These are phyloP conservation scores for Oryzias dopingdopingensis DNA, from an alignment of 2,797 vertebrate genomes.

Conservation along the genomic window DNA sequence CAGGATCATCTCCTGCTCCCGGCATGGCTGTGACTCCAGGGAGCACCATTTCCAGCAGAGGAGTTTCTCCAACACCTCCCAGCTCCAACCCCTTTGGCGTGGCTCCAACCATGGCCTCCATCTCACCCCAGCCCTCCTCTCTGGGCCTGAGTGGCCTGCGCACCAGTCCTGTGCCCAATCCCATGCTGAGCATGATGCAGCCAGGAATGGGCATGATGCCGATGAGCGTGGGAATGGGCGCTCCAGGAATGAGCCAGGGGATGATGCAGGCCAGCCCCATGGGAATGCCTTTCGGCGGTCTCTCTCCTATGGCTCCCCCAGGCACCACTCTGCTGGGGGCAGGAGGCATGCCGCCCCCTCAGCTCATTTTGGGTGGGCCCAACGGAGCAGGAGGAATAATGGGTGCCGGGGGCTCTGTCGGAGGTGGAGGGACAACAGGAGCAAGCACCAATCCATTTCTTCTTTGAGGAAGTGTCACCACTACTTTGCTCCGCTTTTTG, in stretches of 20 bases:
- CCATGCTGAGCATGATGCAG: constrained; percentile 79
- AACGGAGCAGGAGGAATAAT: constrained; percentile 73
- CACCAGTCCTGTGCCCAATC: constrained; percentile 80
- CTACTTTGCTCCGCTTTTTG: constrained; percentile 50
- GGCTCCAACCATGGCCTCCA: constrained; percentile 76
- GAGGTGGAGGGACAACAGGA: constrained; percentile 73
- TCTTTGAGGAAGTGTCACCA: constrained; percentile 77
- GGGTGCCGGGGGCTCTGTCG: constrained; percentile 75
- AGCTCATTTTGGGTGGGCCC: constrained; percentile 80
- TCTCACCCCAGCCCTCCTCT: constrained; percentile 83
- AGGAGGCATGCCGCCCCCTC: constrained; percentile 63
- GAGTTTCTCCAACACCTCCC: constrained; percentile 79
- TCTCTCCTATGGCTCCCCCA: constrained; percentile 78
- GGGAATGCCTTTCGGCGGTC: constrained; percentile 76
- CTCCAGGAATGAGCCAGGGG: constrained; percentile 73
- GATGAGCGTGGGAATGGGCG: constrained; percentile 73
- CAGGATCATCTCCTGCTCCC: constrained; percentile 79
- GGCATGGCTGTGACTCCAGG: constrained; percentile 81
- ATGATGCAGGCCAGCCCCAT: constrained; percentile 81
- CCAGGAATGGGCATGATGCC: constrained; percentile 73
- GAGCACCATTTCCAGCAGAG: constrained; percentile 80
- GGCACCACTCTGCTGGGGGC: constrained; percentile 71
- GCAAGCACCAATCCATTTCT: constrained; percentile 86
- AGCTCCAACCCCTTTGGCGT: constrained; percentile 81
- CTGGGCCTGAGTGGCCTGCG: constrained; percentile 79